These are phyloP conservation scores for Cyclophora punctaria DNA, from an alignment of 2,888 invertebrate genomes.

Conservation along the genomic window DNA sequence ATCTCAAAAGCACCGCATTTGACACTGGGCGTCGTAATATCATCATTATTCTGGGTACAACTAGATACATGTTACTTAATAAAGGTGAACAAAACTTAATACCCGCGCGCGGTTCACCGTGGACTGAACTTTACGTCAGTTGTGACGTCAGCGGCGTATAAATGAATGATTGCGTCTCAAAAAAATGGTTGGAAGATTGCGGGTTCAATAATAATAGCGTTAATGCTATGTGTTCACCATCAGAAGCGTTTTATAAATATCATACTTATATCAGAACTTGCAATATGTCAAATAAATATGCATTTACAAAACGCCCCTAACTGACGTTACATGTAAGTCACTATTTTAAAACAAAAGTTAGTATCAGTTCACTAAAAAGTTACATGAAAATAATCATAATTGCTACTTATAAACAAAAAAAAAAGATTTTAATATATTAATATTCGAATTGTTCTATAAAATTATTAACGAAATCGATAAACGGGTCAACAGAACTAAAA, in stretches of 20 bases:
- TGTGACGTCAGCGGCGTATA: no score
- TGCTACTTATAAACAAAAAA: slow-evolving; percentile 41
- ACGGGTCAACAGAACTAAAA: slow-evolving; percentile 52
- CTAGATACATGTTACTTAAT: background rate
- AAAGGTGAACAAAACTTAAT: no score
- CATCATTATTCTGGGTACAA: slow-evolving; percentile 44
- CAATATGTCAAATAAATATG: slow-evolving; percentile 6
- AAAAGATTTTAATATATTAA: slow-evolving; percentile 32
- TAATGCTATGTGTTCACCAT: no score
- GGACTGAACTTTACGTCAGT: no score
- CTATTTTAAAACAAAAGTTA: slow-evolving; percentile 37
- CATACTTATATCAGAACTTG: background rate
- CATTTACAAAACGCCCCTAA: slow-evolving; percentile 29
- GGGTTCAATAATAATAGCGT: no score
- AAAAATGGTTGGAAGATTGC: no score
- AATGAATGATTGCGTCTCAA: no score
- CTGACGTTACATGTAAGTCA: slow-evolving; percentile 40
- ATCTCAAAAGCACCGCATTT: slow-evolving; percentile 62
- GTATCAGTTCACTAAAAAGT: slow-evolving; percentile 51
- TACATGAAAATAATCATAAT: slow-evolving; percentile 44
- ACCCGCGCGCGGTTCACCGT: background rate
- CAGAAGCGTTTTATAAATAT: slow-evolving; percentile 7
- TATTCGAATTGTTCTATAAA: slow-evolving; percentile 51
- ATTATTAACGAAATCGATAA: slow-evolving; percentile 51
- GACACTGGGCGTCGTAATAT: slow-evolving; percentile 56